These are phyloP conservation scores for Eucera pruinosa DNA, from an alignment of 2,888 invertebrate species.

Conservation along the genomic window DNA sequence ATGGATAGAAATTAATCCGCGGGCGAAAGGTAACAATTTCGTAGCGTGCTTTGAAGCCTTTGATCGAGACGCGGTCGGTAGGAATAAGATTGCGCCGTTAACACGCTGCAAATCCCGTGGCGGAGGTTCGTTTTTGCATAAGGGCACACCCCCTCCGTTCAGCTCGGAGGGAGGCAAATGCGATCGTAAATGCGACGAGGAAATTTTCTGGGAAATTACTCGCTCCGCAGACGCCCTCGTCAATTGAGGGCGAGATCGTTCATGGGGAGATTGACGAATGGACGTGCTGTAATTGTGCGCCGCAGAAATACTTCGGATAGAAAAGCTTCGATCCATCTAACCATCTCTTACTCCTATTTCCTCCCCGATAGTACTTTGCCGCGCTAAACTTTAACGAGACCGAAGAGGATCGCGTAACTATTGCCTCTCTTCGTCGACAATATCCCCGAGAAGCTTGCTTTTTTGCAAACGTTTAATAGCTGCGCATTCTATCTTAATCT, in stretches of 20 bases:
- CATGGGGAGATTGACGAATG: constrained; percentile 66
- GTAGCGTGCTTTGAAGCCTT: not conserved
- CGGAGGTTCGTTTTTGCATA: constrained; percentile 7
- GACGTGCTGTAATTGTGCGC: constrained; percentile 64
- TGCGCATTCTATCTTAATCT: too few species aligned
- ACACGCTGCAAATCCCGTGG: not conserved
- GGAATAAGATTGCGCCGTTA: constrained; percentile 16
- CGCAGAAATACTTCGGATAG: constrained; percentile 58
- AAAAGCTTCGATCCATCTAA: constrained; percentile 42
- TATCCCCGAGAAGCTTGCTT: too few species aligned
- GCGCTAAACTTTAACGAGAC: constrained; percentile 42
- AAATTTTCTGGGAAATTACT: constrained; percentile 72
- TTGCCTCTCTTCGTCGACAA: too few species aligned
- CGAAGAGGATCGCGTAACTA: constrained; percentile 18
- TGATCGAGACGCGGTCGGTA: not conserved
- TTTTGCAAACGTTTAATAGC: too few species aligned
- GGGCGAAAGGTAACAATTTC: constrained; percentile 27
- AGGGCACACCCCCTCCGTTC: constrained; percentile 13
- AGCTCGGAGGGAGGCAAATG: constrained; percentile 35
- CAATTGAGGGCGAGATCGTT: constrained; percentile 61
- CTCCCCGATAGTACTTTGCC: constrained; percentile 3
- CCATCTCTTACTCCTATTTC: constrained; percentile 30
- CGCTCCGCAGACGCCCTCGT: constrained; percentile 53
- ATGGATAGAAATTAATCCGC: constrained; percentile 16
- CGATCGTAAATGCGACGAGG: constrained; percentile 54